phyloP scores from a whole-genome alignment of 2,113 vertebrate species.

The Actenoides lindsayi region DNA sequence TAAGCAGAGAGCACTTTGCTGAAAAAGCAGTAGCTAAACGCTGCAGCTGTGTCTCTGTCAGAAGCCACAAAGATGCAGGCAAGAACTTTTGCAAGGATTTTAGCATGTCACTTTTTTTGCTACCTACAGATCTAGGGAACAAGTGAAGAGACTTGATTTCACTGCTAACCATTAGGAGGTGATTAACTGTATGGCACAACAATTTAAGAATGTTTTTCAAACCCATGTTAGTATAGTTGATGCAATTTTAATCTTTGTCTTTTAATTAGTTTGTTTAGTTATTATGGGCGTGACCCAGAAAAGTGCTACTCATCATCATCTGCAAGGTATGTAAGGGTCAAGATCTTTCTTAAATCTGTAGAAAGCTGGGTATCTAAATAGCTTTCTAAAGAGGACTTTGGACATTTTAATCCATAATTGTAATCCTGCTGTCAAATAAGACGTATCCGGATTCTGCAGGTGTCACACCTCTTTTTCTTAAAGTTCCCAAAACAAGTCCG shows the following conservation, averaged over 20 bases:
- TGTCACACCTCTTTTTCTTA: conserved; percentile 5
- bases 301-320: background rate
- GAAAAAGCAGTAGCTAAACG: background rate
- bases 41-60: background rate
- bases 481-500: background rate
- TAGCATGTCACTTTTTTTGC: background rate
- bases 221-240: background rate
- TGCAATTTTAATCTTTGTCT: background rate
- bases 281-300: background rate
- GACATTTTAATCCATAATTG: background rate
- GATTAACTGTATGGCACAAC: background rate
- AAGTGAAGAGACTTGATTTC: background rate
- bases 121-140: background rate
- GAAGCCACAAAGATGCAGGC: background rate
- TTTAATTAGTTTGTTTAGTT: background rate
- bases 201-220: background rate
- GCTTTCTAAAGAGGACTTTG: background rate
- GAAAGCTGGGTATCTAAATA: background rate
- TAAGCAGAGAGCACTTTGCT: background rate
- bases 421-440: background rate
- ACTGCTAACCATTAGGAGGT: background rate
- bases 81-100: background rate
- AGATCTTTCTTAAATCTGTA: background rate
- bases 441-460: background rate
- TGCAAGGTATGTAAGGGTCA: background rate